Evolutionary conservation across 2,113 vertebrate species (phyloP), one percentile per base, ranked within the genome.

Genomic region (Progne subis): DNA sequence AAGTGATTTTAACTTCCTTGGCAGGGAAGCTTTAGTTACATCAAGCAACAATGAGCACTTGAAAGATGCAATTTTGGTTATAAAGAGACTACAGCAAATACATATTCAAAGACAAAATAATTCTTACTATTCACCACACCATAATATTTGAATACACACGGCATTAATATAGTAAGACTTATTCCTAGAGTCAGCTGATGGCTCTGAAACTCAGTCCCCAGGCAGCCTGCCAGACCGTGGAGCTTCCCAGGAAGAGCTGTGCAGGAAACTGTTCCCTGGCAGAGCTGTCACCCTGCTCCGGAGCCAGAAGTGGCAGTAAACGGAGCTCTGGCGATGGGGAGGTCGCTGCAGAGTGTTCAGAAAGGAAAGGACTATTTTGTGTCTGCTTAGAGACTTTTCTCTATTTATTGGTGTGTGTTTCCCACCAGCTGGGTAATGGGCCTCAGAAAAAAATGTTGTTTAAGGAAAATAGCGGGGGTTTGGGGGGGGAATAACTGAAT

Each of bases 1-100:
- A 87, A 90, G 76, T 81, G 86, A 78, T 87, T 94, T 94, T 89
- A 60, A 49, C 56, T 88, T 93, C 79, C 83, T 88, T 92, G 74
- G 84, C 67, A 55, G 9, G 37, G 82, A 67, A 77, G 53, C 83
- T 74, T 96, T 86, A 82, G 75, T 68, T 93, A 90, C 52, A 32
- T 63, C 75, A 91, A 85, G 43, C 91, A 82, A 92, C 63, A 85
- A 91, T 57, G 67, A 94, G 81, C n/a, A 79, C 18, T 8, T 82
- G 55, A 87, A 88, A 91, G 86, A 80, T 90, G 46, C 59, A 86
- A 81, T 96, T 97, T 96, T 72, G 37, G 52, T 56, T 84, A 34
- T 69, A 78, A 89, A 94, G 88, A 49, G 43, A 74, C 59, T 60
- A 57, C 29, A 31, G 56, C 67, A 46, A 52, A 70, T 24, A 26